A percentile compares a stretch with the other conserved stretches of the same genome.
These are phyloP conservation scores for Isaurus tuberculatus DNA, from an alignment of 92 coral and sea anemone species.

Conservation along the genomic window DNA sequence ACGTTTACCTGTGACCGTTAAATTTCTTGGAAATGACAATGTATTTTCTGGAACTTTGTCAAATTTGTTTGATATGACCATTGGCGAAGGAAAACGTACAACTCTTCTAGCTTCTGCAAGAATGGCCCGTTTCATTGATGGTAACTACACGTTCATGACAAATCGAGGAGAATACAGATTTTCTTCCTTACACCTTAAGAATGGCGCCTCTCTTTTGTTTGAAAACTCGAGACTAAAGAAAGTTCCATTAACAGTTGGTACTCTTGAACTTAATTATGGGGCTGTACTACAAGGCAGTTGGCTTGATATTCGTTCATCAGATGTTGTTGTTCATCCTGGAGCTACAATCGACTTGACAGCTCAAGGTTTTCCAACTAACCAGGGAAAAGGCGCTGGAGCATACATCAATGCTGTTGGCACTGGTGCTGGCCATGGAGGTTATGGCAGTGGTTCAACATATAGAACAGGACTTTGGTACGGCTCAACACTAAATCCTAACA, in stretches of 20 bases:
- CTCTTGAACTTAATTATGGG: constrained; percentile 67
- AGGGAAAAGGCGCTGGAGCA: constrained; percentile 62
- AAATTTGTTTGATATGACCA: constrained; percentile 63
- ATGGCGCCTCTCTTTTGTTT: constrained; percentile 60
- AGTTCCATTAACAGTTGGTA: constrained; percentile 63
- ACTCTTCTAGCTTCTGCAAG: constrained; percentile 66
- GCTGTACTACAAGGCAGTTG: constrained; percentile 70
- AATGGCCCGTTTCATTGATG: constrained; percentile 73
- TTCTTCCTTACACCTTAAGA: constrained; percentile 66
- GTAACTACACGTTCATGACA: constrained; percentile 73
- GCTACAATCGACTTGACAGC: constrained; percentile 64
- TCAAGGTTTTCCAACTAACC: constrained; percentile 50
- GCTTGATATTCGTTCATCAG: constrained; percentile 59
- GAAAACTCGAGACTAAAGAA: constrained; percentile 60
- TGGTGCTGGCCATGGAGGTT: constrained; percentile 78
- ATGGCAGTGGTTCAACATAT: constrained; percentile 58
- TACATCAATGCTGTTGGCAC: constrained; percentile 49
- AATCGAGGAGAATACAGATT: constrained; percentile 75
- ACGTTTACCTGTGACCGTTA: constrained; percentile 66
- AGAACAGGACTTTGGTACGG: constrained; percentile 69
- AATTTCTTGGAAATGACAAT: constrained; percentile 67
- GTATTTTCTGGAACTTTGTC: constrained; percentile 71
- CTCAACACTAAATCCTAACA: constrained; percentile 54
- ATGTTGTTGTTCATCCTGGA: constrained; percentile 64
- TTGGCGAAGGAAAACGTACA: constrained; percentile 63